A percentile compares a stretch with the other conserved stretches of the same genome.
phyloP scores from a whole-genome alignment of 1,140 invertebrate species.

The Pogonognathellus flavescens region DNA sequence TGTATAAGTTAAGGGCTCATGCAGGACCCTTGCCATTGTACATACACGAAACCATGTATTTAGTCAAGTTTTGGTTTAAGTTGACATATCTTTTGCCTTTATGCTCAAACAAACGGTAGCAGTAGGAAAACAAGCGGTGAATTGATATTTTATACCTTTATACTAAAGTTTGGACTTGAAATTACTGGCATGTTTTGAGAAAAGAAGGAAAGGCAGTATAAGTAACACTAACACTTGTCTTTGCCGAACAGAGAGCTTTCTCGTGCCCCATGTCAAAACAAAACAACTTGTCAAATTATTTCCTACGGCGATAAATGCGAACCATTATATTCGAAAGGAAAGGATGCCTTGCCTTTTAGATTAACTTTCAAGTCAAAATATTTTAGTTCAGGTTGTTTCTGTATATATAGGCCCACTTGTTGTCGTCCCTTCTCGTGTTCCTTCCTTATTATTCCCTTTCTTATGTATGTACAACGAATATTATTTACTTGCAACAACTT shows the following conservation, averaged over 20 bases:
- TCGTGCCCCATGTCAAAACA: conserved; percentile 68
- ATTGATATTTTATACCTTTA: conserved; percentile 51
- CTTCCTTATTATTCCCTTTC: neutral
- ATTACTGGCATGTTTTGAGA: conserved; percentile 52
- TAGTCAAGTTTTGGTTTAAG: conserved; percentile 10
- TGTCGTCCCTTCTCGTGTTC: neutral
- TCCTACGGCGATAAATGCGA: neutral
- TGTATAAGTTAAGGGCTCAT: neutral
- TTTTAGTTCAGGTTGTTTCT: conserved; percentile 5
- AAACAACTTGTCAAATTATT: conserved; percentile 57
- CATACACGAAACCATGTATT: neutral
- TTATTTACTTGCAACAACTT: too few relatives aligned
- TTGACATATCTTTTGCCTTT: conserved; percentile 1
- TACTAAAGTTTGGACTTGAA: neutral
- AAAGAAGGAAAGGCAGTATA: conserved; percentile 19
- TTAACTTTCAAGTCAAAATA: conserved; percentile 45
- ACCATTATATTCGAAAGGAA: neutral
- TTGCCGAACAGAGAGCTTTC: conserved; percentile 60
- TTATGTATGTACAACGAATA: neutral
- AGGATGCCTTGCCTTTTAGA: conserved; percentile 19
- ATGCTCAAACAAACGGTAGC: conserved; percentile 46
- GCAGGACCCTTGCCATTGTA: neutral
- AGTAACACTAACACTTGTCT: conserved; percentile 12
- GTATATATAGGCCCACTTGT: neutral
- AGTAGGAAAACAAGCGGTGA: conserved; percentile 24